Evolutionary conservation across 2,797 vertebrate species (phyloP).

Genomic region (Lacerta bilineata): DNA sequence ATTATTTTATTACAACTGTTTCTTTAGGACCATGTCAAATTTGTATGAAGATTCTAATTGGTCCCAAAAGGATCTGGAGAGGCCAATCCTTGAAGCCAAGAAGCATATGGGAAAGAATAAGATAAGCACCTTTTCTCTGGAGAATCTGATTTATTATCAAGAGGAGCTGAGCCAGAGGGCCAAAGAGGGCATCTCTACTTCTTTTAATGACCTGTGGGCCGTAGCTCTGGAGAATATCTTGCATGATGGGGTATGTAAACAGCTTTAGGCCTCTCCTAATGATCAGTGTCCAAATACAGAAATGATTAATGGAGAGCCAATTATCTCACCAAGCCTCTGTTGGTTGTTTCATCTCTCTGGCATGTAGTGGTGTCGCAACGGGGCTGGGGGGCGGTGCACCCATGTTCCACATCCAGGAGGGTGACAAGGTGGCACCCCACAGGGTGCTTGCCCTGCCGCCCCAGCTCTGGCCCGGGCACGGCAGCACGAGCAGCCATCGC

Average conservation of each 20-base stretch:
- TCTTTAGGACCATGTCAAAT: constrained; percentile 72
- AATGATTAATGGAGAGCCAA: no score
- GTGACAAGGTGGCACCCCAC: no score
- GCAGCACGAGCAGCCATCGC: no score
- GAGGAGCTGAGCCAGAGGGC: constrained; percentile 53
- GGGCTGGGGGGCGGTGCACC: no score
- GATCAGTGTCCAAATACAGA: no score
- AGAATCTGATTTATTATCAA: constrained; percentile 55
- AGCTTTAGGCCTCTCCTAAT: no score
- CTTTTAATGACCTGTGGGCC: constrained; percentile 74
- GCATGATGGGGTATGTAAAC: constrained; percentile 65
- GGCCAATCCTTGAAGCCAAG: constrained; percentile 58
- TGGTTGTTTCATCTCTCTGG: no score
- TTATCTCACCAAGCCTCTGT: no score
- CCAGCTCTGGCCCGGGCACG: no score
- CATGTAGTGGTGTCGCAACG: no score
- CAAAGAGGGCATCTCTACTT: constrained; percentile 48
- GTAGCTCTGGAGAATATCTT: constrained; percentile 72
- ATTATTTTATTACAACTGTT: background rate
- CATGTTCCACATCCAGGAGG: no score
- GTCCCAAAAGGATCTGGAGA: constrained; percentile 66
- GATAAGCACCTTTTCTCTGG: constrained; percentile 57
- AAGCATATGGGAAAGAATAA: constrained; percentile 68
- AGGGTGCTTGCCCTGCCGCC: no score
- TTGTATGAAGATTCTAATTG: constrained; percentile 73